Percentiles rank a stretch among this genome's conserved stretches.
Conservation (phyloP, 1,140 invertebrate species). For the Periplaneta americana region DNA sequence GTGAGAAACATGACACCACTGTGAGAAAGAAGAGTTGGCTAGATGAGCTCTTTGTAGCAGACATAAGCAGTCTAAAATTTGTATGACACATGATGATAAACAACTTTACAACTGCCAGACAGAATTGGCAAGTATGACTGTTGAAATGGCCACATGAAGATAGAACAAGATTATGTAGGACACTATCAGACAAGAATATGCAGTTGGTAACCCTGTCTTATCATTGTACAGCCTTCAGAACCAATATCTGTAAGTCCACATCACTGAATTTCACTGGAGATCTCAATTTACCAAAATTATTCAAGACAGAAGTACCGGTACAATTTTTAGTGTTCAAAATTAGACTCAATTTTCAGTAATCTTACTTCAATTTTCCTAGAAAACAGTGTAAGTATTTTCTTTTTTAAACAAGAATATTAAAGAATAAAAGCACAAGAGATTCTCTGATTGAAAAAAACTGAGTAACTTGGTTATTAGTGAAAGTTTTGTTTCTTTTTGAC, state of each 20-base stretch:
- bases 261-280: background rate
- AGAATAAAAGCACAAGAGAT: too few relatives aligned
- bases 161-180: background rate
- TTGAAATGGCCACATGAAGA: background rate
- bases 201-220: background rate
- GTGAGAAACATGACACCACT: too few relatives aligned
- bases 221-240: background rate
- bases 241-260: background rate
- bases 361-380: too few relatives aligned
- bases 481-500: too few relatives aligned
- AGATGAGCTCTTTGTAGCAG: background rate
- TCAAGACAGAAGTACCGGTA: too few relatives aligned
- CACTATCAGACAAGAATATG: background rate
- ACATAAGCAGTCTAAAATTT: background rate
- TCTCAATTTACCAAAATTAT: background rate
- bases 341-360: too few relatives aligned
- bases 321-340: too few relatives aligned
- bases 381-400: too few relatives aligned
- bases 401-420: too few relatives aligned
- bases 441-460: too few relatives aligned
- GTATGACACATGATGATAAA: background rate
- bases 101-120: background rate
- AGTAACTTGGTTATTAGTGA: too few relatives aligned
- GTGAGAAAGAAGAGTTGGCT: background rate
- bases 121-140: background rate